phyloP scores from a whole-genome alignment of 2,113 vertebrate species.

The Centropus unirufus region DNA sequence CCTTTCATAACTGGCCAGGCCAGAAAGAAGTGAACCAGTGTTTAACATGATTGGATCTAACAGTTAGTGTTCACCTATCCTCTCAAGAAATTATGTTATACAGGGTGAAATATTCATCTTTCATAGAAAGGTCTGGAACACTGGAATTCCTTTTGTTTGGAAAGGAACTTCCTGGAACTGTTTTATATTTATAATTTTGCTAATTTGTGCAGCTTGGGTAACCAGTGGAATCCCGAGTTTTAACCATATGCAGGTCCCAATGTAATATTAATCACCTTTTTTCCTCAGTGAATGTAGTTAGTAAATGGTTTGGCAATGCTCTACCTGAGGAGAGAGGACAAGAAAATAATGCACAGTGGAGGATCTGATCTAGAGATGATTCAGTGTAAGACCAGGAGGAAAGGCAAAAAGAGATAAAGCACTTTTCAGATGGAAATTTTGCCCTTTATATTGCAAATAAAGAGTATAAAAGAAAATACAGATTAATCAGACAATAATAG shows the following conservation, averaged over 20 bases:
- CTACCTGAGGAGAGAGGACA: not conserved
- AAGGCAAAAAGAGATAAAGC: not conserved
- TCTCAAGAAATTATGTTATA: not conserved
- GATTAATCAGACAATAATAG: not conserved
- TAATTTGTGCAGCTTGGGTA: not conserved
- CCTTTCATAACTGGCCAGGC: not conserved
- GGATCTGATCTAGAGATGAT: not conserved
- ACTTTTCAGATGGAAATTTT: conserved; percentile 33
- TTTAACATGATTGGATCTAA: not conserved
- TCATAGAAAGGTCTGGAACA: not conserved
- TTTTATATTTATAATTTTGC: not conserved
- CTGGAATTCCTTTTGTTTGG: not conserved
- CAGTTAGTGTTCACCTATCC: not conserved
- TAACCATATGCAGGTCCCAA: not conserved
- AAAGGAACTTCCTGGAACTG: not conserved
- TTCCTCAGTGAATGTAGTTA: not conserved
- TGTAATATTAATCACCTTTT: not conserved
- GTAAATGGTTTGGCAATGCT: not conserved
- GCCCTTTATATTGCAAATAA: not conserved
- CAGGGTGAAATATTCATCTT: not conserved
- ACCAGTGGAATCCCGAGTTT: not conserved
- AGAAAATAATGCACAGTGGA: not conserved
- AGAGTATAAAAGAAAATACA: not conserved
- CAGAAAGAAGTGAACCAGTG: not conserved
- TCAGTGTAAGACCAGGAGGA: not conserved